Percentiles rank a stretch among this genome's conserved stretches.
Evolutionary conservation across 1,140 invertebrate genomes (phyloP).

Genomic region (Thaumetopoea pityocampa): DNA sequence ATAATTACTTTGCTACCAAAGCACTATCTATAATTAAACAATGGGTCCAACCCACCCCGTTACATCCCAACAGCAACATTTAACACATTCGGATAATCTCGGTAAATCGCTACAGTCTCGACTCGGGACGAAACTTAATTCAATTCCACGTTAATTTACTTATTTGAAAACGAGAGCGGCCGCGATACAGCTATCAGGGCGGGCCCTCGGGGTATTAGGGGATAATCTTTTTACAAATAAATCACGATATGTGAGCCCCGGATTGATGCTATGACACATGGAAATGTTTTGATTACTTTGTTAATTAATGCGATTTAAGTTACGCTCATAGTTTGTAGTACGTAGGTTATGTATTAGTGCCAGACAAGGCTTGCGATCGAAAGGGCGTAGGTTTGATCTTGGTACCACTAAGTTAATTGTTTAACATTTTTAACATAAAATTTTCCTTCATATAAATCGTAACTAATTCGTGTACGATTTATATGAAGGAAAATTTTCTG

Average conservation of each 20-base stretch:
- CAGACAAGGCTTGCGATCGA: too few relatives aligned
- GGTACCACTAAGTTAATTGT: too few relatives aligned
- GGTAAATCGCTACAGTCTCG: conserved; percentile 59
- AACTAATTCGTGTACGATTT: too few relatives aligned
- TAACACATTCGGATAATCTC: conserved; percentile 68
- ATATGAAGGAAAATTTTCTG: too few relatives aligned
- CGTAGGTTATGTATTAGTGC: too few relatives aligned
- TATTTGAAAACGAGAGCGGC: conserved; percentile 52
- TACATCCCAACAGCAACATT: conserved; percentile 55
- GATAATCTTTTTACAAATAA: conserved; percentile 59
- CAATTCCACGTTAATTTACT: conserved; percentile 63
- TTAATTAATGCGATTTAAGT: too few relatives aligned
- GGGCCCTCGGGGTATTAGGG: conserved; percentile 33
- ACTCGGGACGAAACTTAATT: conserved; percentile 60
- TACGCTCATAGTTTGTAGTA: too few relatives aligned
- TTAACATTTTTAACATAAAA: too few relatives aligned
- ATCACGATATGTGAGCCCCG: conserved; percentile 22
- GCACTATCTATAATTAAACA: conserved; percentile 70
- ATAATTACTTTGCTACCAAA: conserved; percentile 20
- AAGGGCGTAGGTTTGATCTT: too few relatives aligned
- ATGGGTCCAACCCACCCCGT: conserved; percentile 46
- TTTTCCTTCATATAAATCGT: too few relatives aligned
- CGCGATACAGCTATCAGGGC: conserved; percentile 43
- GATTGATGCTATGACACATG: conserved; percentile 9
- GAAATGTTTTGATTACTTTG: too few relatives aligned